Base-by-base conservation (phyloP, 1,140 invertebrate genomes). In the Archegozetes longisetosus region DNA sequence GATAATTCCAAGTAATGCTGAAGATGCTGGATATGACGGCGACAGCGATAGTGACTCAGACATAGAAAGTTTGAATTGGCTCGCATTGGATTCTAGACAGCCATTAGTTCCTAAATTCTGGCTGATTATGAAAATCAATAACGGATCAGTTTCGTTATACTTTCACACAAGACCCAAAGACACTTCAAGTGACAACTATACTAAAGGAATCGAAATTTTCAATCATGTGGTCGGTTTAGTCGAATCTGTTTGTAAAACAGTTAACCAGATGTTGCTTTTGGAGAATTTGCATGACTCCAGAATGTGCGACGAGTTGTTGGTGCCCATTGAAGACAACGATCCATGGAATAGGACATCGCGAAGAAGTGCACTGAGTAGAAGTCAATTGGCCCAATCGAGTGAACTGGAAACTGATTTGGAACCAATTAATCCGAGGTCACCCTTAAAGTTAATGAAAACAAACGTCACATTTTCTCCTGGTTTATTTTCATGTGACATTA, bases 401-500 rank as follows among this genome's bases (percentile, higher is more conserved):
- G 17, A 13, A 2, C 2, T 55, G 2, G 28, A 57, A 13, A 17
- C 49, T 47, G 55, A 57, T 13, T 50, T 57, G 2, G 55, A 57
- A 13, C 17, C n/a, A 17, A 23, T 14, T 1, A 14, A 57, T 14
- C 29, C 40, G 26, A 51, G 26, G 14, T 52, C 50, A 51, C 28
- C 2, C 2, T 51, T 63, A 52, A 40, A 40, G 47, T 20, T 25
- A 22, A 0, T 27, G 24, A 49, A 17, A 29, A 62, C 75, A 51
- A 74, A 78, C 63, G n/a, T n/a, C n/a, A n/a, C n/a, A n/a, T 78
- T 80, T 63, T 72, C 69, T 20, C 76, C 82, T 2, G 85, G 85
- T 1, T 77, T 78, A 67, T 88, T 87, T 69, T 74, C 79, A 23
- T 88, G 85, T 70, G 77, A 78, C 3, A 77, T 83, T 28, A 80